Base-by-base conservation (phyloP, 1,140 invertebrate species). In the Bombyx mandarina region DNA sequence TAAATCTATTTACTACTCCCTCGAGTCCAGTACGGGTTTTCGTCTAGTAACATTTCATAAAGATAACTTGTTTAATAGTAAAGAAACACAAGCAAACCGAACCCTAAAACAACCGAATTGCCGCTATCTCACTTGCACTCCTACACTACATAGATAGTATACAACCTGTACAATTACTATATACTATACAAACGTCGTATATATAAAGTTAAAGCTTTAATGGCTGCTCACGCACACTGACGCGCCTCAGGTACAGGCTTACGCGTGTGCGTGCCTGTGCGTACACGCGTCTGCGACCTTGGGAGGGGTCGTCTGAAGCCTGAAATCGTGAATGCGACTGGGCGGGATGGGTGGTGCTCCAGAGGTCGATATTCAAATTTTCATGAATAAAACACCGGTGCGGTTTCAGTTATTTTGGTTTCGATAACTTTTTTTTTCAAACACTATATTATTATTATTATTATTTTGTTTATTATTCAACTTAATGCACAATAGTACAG, bases 261-360 rank as follows among this genome's bases (percentile, higher is more conserved):
- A 73, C 70, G 73, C 75, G 62, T 71, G 65, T 73, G 71, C 69
- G 71, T 71, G 62, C 57, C 68, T 57, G 65, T 60, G 70, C 57
- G 64, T 65, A 59, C n/a, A 54, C 49, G 46, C 61, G 81, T 84
- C 81, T 84, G 79, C 77, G 81, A 84, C 81, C 81, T 82, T 82
- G 79, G 45, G 46, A 58, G 73, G 68, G 79, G 79, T 74, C 79
- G 79, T 82, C 79, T 79, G 72, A 67, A 70, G 66, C 71, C 80
- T 81, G 75, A 66, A 77, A 71, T 52, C 59, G 61, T 59, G 63
- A 56, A 60, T 62, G 59, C 57, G 60, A 26, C 62, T 54, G 66
- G 61, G 58, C 45, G 62, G 52, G 65, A 60, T 53, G 60, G 35
- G 8, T 26, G 22, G 12, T 22, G 7, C 12, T 26, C 8, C 42